phyloP scores from a whole-genome alignment of 2,113 vertebrate genomes.

The Hassar affinis region DNA sequence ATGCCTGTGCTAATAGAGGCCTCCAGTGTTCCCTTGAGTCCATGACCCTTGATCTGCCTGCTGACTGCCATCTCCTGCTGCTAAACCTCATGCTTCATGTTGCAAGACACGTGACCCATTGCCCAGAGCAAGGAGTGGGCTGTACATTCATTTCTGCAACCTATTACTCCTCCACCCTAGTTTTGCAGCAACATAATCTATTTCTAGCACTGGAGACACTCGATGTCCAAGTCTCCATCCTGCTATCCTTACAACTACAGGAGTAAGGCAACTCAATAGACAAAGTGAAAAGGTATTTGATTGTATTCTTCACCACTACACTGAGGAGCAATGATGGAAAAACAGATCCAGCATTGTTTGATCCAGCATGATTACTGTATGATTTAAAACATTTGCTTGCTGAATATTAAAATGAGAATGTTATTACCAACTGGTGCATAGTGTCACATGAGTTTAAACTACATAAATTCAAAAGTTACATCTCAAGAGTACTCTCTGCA shows the following conservation, averaged over 20 bases:
- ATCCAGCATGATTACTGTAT: slow-evolving; percentile 14
- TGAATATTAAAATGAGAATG: background rate
- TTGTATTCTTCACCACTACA: background rate
- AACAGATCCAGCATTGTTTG: background rate
- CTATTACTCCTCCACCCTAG: slow-evolving; percentile 19
- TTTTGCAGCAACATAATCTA: background rate
- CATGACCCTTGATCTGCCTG: slow-evolving; percentile 26
- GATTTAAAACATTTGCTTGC: background rate
- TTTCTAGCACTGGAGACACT: background rate
- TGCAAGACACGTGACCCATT: slow-evolving; percentile 14
- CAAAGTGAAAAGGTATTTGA: background rate
- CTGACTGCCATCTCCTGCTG: slow-evolving; percentile 33
- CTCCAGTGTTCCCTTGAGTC: slow-evolving; percentile 32
- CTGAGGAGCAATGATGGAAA: slow-evolving; percentile 8
- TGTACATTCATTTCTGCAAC: slow-evolving; percentile 21
- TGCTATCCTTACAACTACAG: slow-evolving; percentile 16
- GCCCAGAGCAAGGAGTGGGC: slow-evolving; percentile 14
- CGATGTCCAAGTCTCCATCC: background rate
- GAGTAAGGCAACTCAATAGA: slow-evolving; percentile 11
- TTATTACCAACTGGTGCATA: background rate
- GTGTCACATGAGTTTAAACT: background rate
- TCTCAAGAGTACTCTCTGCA: background rate
- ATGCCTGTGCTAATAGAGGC: slow-evolving; percentile 45
- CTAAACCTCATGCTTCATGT: slow-evolving; percentile 5
- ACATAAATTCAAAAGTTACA: background rate